Conservation (phyloP, 2,797 vertebrate species). For the Pangasius krempfi region DNA sequence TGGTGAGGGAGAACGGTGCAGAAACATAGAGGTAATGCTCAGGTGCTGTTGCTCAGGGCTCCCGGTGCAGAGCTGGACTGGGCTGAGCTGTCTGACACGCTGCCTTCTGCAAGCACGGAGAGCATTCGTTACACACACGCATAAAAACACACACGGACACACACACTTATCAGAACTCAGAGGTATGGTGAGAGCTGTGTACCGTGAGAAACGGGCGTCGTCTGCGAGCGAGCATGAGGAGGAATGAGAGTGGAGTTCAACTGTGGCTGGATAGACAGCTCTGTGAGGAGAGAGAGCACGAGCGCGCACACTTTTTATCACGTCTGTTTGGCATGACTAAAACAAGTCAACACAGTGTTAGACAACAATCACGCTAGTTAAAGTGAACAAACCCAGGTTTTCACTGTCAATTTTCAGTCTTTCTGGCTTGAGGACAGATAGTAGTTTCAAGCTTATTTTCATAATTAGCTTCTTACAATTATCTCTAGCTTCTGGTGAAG, state of each 20-base stretch:
- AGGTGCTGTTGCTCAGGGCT: constrained; percentile 88
- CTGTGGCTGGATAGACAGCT: constrained; percentile 91
- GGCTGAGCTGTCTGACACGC: constrained; percentile 82
- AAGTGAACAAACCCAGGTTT: neutral
- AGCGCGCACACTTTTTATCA: neutral
- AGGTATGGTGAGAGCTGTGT: neutral
- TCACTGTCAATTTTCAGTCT: neutral
- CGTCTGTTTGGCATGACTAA: neutral
- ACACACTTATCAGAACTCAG: neutral
- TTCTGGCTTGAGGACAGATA: neutral
- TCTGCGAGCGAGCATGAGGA: constrained; percentile 86
- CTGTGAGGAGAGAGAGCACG: constrained; percentile 65
- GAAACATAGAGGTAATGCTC: constrained; percentile 71
- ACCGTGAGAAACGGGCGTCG: constrained; percentile 80
- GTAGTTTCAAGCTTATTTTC: neutral
- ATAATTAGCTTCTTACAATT: neutral
- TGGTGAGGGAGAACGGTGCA: constrained; percentile 56
- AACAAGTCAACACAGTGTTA: neutral
- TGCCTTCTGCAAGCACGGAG: constrained; percentile 76
- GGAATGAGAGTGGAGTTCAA: constrained; percentile 92
- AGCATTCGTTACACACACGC: constrained; percentile 50
- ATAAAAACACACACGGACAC: constrained; percentile 9
- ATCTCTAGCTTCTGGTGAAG: neutral
- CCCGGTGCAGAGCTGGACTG: constrained; percentile 83
- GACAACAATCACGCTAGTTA: too few species aligned